Conservation (phyloP, 2,113 vertebrate species). For the Nansenia antarctica region DNA sequence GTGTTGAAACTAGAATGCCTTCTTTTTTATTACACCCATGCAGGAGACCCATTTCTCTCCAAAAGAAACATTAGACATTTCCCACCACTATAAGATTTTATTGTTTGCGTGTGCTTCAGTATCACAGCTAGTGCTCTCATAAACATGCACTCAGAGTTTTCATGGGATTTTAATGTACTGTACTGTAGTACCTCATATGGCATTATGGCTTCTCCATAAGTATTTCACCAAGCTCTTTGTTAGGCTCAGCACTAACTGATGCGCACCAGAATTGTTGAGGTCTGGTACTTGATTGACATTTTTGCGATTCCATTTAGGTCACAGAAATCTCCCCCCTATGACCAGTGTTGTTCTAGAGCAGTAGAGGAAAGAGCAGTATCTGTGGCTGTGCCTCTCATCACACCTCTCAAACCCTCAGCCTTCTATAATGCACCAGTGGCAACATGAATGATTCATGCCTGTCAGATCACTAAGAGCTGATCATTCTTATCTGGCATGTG, state of each 20-base stretch:
- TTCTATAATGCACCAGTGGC: background rate
- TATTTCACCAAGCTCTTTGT: background rate
- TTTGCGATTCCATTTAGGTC: no score
- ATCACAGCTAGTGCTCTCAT: background rate
- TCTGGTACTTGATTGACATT: no score
- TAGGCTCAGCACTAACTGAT: background rate
- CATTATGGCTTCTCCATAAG: background rate
- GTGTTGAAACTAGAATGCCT: conserved; percentile 3
- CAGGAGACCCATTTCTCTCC: background rate
- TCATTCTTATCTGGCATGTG: conserved; percentile 29
- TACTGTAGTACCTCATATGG: background rate
- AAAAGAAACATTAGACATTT: background rate
- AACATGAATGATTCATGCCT: background rate
- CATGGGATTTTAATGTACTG: background rate
- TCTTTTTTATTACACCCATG: background rate
- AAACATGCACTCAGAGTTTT: background rate
- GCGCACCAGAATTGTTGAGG: no score
- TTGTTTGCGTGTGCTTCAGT: background rate
- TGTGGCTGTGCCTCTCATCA: no score
- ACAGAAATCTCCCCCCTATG: no score
- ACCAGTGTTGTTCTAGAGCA: no score
- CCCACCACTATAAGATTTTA: conserved; percentile 3
- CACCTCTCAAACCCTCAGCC: background rate
- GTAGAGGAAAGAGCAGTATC: no score
- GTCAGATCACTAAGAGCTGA: conserved; percentile 3